Evolutionary conservation across 2,888 invertebrate genomes (phyloP).

Genomic region (Diarsia brunnea): DNA sequence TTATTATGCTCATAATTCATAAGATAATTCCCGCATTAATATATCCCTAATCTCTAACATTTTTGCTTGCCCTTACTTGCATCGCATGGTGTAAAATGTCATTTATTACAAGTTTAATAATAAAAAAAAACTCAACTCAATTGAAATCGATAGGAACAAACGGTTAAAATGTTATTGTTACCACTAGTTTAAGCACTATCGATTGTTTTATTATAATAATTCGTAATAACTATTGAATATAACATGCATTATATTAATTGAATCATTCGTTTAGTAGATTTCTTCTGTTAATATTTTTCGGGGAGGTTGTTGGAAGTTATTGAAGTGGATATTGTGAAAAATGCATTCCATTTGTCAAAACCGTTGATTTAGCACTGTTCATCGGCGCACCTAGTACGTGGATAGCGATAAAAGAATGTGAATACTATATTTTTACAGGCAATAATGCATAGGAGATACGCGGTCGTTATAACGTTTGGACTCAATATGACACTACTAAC

Average conservation of each 20-base stretch:
- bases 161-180: conserved; percentile 88
- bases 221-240: conserved; percentile 71
- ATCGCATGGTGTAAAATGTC: conserved; percentile 54
- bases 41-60: conserved; percentile 36
- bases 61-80: conserved; percentile 52
- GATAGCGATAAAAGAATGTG: conserved; percentile 78
- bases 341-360: conserved; percentile 88
- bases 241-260: conserved; percentile 75
- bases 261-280: conserved; percentile 71
- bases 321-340: conserved; percentile 85
- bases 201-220: conserved; percentile 81
- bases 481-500: conserved; percentile 63
- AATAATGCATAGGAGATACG: conserved; percentile 76
- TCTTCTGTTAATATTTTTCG: conserved; percentile 82
- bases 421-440: conserved; percentile 84
- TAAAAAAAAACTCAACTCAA: conserved; percentile 66
- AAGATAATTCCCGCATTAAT: conserved; percentile 52
- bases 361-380: conserved; percentile 87
- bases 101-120: conserved; percentile 58
- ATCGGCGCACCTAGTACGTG: conserved; percentile 84
- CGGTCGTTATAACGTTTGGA: conserved; percentile 71
- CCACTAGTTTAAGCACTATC: conserved; percentile 89
- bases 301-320: conserved; percentile 80
- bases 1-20: conserved; percentile 18
- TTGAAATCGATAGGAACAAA: conserved; percentile 77